phyloP scores from a whole-genome alignment of 2,797 vertebrate genomes.

The Trachops cirrhosus region DNA sequence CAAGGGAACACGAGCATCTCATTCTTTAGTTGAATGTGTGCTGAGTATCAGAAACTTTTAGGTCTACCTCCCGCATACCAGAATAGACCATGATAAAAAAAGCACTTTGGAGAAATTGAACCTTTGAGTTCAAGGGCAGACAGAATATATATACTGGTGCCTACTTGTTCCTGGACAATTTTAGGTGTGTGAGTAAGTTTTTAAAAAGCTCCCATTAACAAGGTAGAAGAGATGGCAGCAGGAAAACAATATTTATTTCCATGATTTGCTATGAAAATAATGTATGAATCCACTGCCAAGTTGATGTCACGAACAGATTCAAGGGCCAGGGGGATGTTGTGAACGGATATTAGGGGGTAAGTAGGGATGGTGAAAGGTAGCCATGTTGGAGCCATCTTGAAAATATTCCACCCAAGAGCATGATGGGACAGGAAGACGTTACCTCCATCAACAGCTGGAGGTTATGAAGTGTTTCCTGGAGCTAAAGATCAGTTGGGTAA shows the following conservation, averaged over 20 bases:
- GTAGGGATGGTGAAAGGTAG: not conserved
- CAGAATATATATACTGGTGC: not conserved
- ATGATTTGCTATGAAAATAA: not conserved
- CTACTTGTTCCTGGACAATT: not conserved
- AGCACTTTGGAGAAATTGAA: not conserved
- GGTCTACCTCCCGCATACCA: not conserved
- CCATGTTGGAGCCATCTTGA: not conserved
- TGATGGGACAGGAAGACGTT: not conserved
- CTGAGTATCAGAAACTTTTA: not conserved
- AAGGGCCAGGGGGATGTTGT: not conserved
- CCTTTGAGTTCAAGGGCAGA: not conserved
- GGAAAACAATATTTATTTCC: not conserved
- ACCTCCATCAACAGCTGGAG: not conserved
- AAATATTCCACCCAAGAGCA: not conserved
- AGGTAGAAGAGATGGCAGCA: not conserved
- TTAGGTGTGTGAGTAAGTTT: not conserved
- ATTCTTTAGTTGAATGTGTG: not conserved
- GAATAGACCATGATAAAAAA: not conserved
- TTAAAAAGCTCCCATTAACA: not conserved
- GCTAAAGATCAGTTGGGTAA: not conserved
- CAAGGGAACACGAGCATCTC: not conserved
- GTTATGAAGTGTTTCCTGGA: not conserved
- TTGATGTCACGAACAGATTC: not conserved
- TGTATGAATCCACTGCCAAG: not conserved
- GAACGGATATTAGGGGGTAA: not conserved